These are phyloP conservation scores for Eucriotettix oculatus DNA, from an alignment of 2,888 invertebrate species.

Conservation along the genomic window DNA sequence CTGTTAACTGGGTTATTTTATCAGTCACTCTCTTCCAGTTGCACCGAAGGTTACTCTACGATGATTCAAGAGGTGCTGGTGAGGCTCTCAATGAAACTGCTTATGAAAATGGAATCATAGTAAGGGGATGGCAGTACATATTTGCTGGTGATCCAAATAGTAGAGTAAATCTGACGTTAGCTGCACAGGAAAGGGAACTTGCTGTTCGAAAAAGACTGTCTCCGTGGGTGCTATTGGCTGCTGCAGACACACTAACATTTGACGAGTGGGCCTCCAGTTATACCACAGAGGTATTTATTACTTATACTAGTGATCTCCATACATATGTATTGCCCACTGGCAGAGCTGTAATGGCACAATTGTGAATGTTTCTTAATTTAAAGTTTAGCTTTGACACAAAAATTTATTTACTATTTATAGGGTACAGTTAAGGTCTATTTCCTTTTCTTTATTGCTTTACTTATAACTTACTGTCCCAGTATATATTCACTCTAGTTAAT, in stretches of 20 bases:
- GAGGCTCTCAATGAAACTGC: constrained; percentile 78
- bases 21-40: constrained; percentile 30
- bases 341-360: too few species aligned
- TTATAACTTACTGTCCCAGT: too few species aligned
- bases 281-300: constrained; percentile 24
- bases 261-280: constrained; percentile 17
- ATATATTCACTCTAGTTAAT: too few species aligned
- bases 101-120: constrained; percentile 48
- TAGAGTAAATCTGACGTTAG: constrained; percentile 20
- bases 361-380: too few species aligned
- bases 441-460: too few species aligned
- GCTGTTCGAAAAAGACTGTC: not conserved
- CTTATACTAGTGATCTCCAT: too few species aligned
- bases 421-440: too few species aligned
- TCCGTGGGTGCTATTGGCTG: not conserved
- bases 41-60: constrained; percentile 66
- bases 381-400: too few species aligned
- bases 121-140: constrained; percentile 48
- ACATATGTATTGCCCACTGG: too few species aligned
- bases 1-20: not conserved
- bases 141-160: constrained; percentile 19
- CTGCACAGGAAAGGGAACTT: not conserved
- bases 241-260: not conserved
- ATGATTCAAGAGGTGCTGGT: constrained; percentile 85
- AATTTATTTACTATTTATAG: too few species aligned